Evolutionary conservation across 2,888 invertebrate genomes (phyloP), one percentile per base, ranked within the genome.

Genomic region (Dione juno): DNA sequence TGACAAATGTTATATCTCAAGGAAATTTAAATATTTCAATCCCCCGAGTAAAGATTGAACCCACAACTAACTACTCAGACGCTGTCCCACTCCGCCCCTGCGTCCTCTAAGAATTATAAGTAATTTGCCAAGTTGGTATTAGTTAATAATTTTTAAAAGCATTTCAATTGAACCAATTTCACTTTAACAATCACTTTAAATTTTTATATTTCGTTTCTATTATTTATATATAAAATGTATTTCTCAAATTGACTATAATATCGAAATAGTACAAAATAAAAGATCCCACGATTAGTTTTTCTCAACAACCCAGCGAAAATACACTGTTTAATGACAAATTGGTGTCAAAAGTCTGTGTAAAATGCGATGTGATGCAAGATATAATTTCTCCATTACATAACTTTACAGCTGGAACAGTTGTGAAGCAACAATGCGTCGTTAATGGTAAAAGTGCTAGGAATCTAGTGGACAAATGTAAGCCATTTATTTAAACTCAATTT

Each of bases 321-420:
- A 43, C 10, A 59, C 43, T 21, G 10, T 43, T 59, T 43, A 43
- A n/a, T 61, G 45, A 63, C 52, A 63, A 68, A 67, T 63, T 37
- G 52, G 52, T 68, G 59, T 61, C 61, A 68, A 63, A 68, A 61
- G 52, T 63, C 41, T 52, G 37, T 52, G 45, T 54, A 54, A 63
- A 70, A 67, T 65, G 72, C 50, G 50, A 64, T 40, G 61, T 72
- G 72, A 70, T 53, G 70, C 67, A 70, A 72, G 70, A 52, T 8
- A 67, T 67, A 72, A 72, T 72, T 72, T 72, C 70, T 67, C 70
- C 58, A 59, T 72, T 72, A 72, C 70, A 65, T 67, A 72, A 72
- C 66, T 28, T 64, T 64, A 67, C 52, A 61, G 66, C 65, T 48
- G 69, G 66, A 35, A 69, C 57, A 37, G 64, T 58, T 70, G 72